Evolutionary conservation across 2,113 vertebrate genomes (phyloP), one percentile per base, ranked within the genome.

Genomic region (Phycodurus eques): DNA sequence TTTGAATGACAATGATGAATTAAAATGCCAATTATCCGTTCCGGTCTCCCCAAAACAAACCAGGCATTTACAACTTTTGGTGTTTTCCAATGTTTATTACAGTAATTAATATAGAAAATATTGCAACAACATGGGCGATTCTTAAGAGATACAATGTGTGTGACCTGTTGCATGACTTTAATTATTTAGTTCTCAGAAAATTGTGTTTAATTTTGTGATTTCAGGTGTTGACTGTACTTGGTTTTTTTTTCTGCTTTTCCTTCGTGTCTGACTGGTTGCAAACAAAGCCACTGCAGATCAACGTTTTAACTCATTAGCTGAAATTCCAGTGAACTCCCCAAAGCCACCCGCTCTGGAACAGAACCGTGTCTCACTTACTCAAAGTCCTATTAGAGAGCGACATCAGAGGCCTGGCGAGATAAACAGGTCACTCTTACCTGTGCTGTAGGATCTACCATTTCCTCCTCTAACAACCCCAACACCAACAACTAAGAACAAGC

Each of bases 371-470:
- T 78, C 42, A 72, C 75, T 74, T 74, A 80, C 77, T 83, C 62
- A 72, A 59, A 13, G 82, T 61, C 78, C 76, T 72, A 90, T 91
- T 91, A 91, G 75, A 79, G 83, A 89, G n/a, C n/a, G 83, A 85
- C 80, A 84, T 88, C 87, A 86, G 80, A 85, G 86, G 79, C 74
- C 78, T 69, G 83, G 84, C 75, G 74, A 89, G 88, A 89, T 89
- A 88, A 91, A 90, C 88, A 85, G 88, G 85, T 89, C 88, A 91
- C 84, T 83, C 84, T 85, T 75, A 91, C 85, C 85, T 80, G 80
- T 74, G 78, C 81, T 84, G 76, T 75, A 75, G 82, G 72, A 84
- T 80, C 87, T 85, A 88, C 63, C 43, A 85, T 83, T 83, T 79
- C 72, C 82, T 5, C 27, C 13, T 49, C 47, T 5, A 4, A 6